Evolutionary conservation across 2,797 vertebrate species (phyloP).

Genomic region (Muscicapa comitata): DNA sequence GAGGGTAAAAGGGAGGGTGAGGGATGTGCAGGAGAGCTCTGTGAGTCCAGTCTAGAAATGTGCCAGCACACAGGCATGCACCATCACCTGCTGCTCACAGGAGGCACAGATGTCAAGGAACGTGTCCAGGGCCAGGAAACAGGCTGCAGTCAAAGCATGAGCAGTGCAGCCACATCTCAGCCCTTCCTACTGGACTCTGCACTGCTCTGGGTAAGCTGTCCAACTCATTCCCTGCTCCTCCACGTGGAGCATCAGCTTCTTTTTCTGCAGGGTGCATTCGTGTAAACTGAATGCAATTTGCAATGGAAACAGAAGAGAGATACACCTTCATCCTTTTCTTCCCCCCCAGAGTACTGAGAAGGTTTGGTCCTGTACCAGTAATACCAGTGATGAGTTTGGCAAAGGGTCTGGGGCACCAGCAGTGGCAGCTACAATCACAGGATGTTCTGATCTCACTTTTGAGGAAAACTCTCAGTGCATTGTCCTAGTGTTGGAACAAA

Average conservation of each 20-base stretch:
- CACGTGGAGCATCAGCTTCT: background rate
- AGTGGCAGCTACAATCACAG: background rate
- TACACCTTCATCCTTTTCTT: background rate
- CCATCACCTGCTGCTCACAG: background rate
- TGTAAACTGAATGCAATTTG: background rate
- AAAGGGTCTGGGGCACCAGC: background rate
- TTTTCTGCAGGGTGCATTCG: background rate
- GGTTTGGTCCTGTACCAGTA: background rate
- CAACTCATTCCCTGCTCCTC: background rate
- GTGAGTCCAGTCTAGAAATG: background rate
- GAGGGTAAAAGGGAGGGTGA: background rate
- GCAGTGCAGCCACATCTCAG: background rate
- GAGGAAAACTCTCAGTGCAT: background rate
- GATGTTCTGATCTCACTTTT: background rate
- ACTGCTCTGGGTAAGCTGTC: background rate
- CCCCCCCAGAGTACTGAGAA: background rate
- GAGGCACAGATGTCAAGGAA: background rate
- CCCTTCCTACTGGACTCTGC: background rate
- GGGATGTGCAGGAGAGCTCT: background rate
- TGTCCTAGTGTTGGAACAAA: background rate
- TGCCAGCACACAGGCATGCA: accelerated
- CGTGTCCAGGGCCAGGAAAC: accelerated
- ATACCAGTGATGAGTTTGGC: background rate
- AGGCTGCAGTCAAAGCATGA: background rate
- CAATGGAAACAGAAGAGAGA: background rate